These are phyloP conservation scores for Hetaerina titia DNA, from an alignment of 2,888 invertebrate genomes.

Conservation along the genomic window DNA sequence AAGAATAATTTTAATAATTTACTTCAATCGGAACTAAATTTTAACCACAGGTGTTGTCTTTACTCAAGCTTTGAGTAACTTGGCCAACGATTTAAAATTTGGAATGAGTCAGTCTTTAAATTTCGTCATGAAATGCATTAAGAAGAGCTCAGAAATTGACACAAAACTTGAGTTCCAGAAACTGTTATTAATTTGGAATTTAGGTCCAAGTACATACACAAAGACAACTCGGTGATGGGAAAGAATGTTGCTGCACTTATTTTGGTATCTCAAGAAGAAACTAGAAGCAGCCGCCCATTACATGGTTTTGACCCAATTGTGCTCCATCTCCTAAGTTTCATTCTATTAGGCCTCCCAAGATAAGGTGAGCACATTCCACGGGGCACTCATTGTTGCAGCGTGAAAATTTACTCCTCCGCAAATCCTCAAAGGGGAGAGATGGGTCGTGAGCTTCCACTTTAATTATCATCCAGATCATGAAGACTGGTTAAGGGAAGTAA, in stretches of 20 bases:
- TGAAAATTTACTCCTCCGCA: conserved; percentile 65
- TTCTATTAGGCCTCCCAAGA: conserved; percentile 52
- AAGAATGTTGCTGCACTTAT: neutral
- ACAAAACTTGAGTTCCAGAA: neutral
- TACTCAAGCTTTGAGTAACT: too few relatives aligned
- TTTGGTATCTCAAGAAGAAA: neutral
- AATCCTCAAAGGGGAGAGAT: conserved; percentile 43
- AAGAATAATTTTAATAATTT: too few relatives aligned
- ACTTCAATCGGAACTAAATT: too few relatives aligned
- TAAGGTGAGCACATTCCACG: neutral
- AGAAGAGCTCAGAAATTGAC: neutral
- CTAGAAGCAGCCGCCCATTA: neutral
- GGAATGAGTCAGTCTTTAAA: too few relatives aligned
- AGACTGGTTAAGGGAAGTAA: conserved; percentile 63
- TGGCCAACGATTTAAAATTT: too few relatives aligned
- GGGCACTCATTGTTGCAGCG: conserved; percentile 50
- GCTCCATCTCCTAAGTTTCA: conserved; percentile 29
- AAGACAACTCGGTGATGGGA: neutral
- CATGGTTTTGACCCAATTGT: conserved; percentile 58
- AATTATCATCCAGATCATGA: conserved; percentile 66
- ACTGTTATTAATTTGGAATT: neutral
- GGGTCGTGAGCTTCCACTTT: conserved; percentile 57
- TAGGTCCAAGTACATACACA: neutral
- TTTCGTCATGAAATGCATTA: neutral
- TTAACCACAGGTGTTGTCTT: too few relatives aligned